Evolutionary conservation across 2,797 vertebrate genomes (phyloP).

Genomic region (Trichosurus vulpecula): DNA sequence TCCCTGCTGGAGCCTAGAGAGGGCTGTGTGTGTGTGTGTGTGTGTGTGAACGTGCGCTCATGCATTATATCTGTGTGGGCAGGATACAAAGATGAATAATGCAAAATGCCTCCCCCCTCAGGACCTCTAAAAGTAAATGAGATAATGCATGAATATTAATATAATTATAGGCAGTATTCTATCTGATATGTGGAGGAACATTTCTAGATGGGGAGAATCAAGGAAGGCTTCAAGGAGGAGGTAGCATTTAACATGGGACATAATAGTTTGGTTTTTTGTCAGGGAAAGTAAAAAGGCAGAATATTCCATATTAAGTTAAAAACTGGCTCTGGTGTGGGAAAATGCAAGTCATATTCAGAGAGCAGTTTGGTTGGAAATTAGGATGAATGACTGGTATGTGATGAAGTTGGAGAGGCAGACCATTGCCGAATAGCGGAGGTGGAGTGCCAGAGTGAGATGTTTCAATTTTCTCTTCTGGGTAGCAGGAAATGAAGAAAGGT

Average conservation of each 20-base stretch:
- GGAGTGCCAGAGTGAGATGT: background rate
- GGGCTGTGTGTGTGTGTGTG: background rate
- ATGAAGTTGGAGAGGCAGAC: background rate
- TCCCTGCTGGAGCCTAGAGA: background rate
- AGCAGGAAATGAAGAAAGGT: background rate
- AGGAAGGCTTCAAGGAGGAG: background rate
- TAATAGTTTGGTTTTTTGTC: background rate
- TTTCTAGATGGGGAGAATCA: background rate
- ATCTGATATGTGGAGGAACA: background rate
- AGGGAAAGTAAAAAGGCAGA: background rate
- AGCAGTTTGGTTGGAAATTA: background rate
- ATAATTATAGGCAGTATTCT: background rate
- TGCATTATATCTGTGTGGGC: too few species aligned
- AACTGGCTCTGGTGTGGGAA: background rate
- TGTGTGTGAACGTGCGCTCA: too few species aligned
- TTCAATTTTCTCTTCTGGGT: background rate
- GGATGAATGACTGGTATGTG: background rate
- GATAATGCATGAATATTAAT: background rate
- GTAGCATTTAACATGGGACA: background rate
- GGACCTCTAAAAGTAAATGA: background rate
- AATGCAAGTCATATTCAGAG: background rate
- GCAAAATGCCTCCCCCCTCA: background rate
- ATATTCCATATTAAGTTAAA: background rate
- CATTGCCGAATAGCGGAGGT: background rate
- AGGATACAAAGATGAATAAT: background rate